Conservation (phyloP, 2,888 invertebrate genomes). For the Trichopoda pennipes region DNA sequence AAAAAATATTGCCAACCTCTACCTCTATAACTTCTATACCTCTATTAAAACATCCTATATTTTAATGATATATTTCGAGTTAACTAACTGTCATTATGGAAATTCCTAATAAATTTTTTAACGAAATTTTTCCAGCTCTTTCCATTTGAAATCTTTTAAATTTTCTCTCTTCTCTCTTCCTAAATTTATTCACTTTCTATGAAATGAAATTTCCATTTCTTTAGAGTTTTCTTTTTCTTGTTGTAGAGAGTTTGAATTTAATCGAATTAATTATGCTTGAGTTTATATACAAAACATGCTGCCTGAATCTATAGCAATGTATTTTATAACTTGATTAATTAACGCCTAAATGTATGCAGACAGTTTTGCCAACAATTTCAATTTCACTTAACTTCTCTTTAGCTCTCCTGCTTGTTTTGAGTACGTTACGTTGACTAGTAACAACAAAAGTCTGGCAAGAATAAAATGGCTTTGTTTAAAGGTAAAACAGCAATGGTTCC, state of each 20-base stretch:
- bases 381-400: conserved; percentile 51
- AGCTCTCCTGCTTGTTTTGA: background rate
- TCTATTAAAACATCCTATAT: too few species aligned
- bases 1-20: too few species aligned
- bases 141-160: background rate
- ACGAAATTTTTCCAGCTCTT: too few species aligned
- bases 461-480: background rate
- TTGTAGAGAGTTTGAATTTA: conserved; percentile 44
- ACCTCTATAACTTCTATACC: too few species aligned
- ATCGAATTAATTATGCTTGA: conserved; percentile 66
- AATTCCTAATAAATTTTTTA: too few species aligned
- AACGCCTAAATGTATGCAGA: conserved; percentile 68
- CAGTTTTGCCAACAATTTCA: conserved; percentile 62
- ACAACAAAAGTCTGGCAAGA: background rate
- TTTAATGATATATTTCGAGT: too few species aligned
- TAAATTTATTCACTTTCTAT: conserved; percentile 9
- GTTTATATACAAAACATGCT: conserved; percentile 44
- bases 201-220: conserved; percentile 25
- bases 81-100: too few species aligned
- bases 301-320: conserved; percentile 43
- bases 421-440: background rate
- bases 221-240: background rate
- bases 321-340: conserved; percentile 69
- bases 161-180: background rate
- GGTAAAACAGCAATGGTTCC: background rate